Evolutionary conservation across 2,888 invertebrate species (phyloP).

Genomic region (Gastracanthus pulcherrimus): DNA sequence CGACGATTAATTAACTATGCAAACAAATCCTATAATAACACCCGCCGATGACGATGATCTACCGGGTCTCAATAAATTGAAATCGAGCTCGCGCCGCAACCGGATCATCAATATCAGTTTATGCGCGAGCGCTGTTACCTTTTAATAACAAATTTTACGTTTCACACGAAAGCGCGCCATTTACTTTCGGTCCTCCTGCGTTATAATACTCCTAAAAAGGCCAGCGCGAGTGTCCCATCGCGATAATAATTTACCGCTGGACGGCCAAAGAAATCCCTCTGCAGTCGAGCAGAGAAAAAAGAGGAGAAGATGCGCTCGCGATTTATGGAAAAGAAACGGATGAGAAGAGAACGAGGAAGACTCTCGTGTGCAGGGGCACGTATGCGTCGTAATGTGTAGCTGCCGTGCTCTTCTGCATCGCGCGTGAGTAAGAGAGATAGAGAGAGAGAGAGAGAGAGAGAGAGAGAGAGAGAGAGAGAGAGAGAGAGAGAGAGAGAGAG

Average conservation of each 20-base stretch:
- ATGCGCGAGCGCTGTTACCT: not conserved
- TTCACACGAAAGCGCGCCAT: conserved; percentile 19
- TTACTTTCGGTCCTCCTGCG: conserved; percentile 5
- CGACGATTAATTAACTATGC: conserved; percentile 6
- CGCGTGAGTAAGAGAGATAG: not conserved
- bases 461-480: not conserved
- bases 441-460: too few relatives aligned
- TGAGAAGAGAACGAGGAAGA: conserved; percentile 19
- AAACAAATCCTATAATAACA: conserved; percentile 34
- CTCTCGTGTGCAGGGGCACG: conserved; percentile 21
- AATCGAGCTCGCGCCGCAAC: too few relatives aligned
- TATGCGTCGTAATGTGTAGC: conserved; percentile 21
- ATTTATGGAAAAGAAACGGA: conserved; percentile 23
- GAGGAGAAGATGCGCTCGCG: conserved; percentile 1
- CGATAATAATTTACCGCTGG: conserved; percentile 34
- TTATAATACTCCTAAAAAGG: too few relatives aligned
- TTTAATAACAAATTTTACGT: not conserved
- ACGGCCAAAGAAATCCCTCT: conserved; percentile 7
- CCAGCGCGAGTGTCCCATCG: too few relatives aligned
- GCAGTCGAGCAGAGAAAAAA: not conserved
- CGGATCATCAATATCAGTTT: conserved; percentile 10
- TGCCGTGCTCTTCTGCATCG: not conserved
- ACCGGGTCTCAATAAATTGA: not conserved
- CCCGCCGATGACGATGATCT: not conserved
- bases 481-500: too few relatives aligned